Base-by-base conservation (phyloP, 2,113 vertebrate genomes). In the Podilymbus podiceps region DNA sequence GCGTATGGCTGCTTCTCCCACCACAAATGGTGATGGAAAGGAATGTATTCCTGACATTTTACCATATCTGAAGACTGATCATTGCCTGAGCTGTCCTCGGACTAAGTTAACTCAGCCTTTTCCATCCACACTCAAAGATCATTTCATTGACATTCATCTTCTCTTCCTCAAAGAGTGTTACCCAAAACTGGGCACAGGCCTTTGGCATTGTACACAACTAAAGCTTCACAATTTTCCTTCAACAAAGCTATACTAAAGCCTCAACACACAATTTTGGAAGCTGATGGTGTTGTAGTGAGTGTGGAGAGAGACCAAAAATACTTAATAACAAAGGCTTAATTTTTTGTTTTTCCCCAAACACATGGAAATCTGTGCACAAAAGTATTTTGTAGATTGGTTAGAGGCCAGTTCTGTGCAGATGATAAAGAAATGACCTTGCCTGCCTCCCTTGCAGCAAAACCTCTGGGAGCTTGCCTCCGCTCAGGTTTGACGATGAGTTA, bases 291-390 rank as follows among this genome's bases (percentile, higher is more conserved):
- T 69, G 27, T 49, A 28, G 23, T 30, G 52, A 56, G 7, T 2
- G 18, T 50, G 50, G 24, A 38, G 44, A 64, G 50, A 60, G 12
- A 40, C 31, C 22, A 40, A n/a, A 67, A 31, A 8, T 15, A 38
- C 14, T 42, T 23, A 23, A 15, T 64, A 44, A 9, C 5, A 53
- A 38, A 74, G 24, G 59, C 55, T 64, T 3, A 40, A 42, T 9
- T 5, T 4, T 33, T 58, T 22, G 42, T 24, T 15, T 6, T 2
- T 0, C 5, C 12, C 53, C 18, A 63, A 7, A 42, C 11, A 11
- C 4, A 0, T 38, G 38, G 59, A 33, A 58, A 53, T 60, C 3
- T 9, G 31, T 27, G 12, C 31, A 42, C 8, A 49, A 33, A 42
- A 35, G 20, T 15, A 1, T 72, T 78, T 63, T 27, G n/a, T 3